phyloP scores from a whole-genome alignment of 64 coral and sea anemone species.

The Dendrophyllia cribrosa region DNA sequence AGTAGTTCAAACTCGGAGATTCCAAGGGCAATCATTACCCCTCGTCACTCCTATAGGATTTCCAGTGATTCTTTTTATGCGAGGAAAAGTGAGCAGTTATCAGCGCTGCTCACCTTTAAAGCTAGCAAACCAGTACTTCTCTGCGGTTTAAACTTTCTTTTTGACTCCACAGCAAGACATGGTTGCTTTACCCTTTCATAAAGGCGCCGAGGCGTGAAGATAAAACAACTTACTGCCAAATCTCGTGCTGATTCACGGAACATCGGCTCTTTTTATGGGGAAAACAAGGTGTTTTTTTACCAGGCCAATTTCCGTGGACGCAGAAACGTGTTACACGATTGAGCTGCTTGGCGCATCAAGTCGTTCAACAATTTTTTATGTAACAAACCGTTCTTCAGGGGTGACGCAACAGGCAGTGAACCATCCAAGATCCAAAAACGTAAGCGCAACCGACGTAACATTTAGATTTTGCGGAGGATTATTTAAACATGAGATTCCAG shows the following conservation, averaged over 20 bases:
- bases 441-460: too few species aligned
- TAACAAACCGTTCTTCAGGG: too few species aligned
- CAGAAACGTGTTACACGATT: conserved; percentile 3
- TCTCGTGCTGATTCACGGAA: background rate
- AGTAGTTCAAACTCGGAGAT: background rate
- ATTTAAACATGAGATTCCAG: background rate
- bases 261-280: background rate
- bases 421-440: too few species aligned
- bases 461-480: background rate
- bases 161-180: background rate
- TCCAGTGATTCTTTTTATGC: background rate
- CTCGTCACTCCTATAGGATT: background rate
- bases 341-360: background rate
- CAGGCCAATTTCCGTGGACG: background rate
- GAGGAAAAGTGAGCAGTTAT: background rate
- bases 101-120: background rate
- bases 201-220: background rate
- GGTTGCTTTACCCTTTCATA: background rate
- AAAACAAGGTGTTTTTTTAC: background rate
- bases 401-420: too few species aligned
- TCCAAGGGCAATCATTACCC: background rate
- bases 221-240: background rate
- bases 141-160: background rate
- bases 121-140: background rate
- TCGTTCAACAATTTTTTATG: background rate